Conservation (phyloP, 2,888 invertebrate species). For the Athalia rosae region DNA sequence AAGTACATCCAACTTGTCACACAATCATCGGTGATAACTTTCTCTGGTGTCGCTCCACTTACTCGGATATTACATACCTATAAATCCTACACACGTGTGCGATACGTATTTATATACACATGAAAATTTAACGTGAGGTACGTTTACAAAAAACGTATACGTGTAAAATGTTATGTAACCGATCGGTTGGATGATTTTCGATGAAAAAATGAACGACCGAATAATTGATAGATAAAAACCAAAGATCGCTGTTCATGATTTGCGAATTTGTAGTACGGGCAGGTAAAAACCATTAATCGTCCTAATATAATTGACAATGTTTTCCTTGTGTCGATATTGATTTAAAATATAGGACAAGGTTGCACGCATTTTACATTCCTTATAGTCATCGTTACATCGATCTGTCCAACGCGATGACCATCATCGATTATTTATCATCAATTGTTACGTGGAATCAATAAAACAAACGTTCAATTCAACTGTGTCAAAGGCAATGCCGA, state of each 20-base stretch:
- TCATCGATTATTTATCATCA: neutral
- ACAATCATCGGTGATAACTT: conserved; percentile 56
- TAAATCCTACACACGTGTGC: conserved; percentile 46
- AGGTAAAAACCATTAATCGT: too few relatives aligned
- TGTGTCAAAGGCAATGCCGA: conserved; percentile 7
- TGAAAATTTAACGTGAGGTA: conserved; percentile 50
- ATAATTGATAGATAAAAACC: too few relatives aligned
- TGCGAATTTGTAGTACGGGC: too few relatives aligned
- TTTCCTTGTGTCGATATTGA: neutral
- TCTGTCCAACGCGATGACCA: neutral
- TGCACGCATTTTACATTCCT: conserved; percentile 8
- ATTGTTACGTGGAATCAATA: neutral
- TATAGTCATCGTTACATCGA: neutral
- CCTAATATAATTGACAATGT: too few relatives aligned
- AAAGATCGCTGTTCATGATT: too few relatives aligned
- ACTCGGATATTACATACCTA: conserved; percentile 45
- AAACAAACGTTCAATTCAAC: neutral
- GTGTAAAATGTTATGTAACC: too few relatives aligned
- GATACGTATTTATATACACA: neutral
- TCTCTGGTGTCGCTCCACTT: conserved; percentile 68
- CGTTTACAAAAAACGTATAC: neutral
- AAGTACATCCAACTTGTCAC: conserved; percentile 39
- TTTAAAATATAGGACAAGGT: conserved; percentile 21
- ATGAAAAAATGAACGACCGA: too few relatives aligned
- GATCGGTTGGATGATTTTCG: too few relatives aligned